These are phyloP conservation scores for Apodemia hepburni DNA, from an alignment of 2,888 invertebrate genomes.

Conservation along the genomic window DNA sequence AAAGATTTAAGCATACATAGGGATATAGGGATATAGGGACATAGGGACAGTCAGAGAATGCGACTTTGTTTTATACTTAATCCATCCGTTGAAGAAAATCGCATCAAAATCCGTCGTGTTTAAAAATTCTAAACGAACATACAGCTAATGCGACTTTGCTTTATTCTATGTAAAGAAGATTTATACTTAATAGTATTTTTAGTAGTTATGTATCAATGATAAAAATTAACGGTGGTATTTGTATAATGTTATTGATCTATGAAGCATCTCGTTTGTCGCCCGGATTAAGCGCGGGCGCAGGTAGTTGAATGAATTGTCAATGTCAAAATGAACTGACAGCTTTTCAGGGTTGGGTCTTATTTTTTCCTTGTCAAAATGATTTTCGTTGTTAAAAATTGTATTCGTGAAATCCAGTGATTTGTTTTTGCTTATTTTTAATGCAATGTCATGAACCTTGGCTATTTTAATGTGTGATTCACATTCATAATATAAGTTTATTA, in stretches of 20 bases:
- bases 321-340: conserved; percentile 61
- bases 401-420: neutral
- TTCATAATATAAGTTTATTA: neutral
- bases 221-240: conserved; percentile 14
- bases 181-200: too few species aligned
- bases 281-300: conserved; percentile 75
- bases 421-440: conserved; percentile 6
- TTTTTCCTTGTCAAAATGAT: conserved; percentile 10
- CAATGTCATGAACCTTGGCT: neutral
- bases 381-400: conserved; percentile 11
- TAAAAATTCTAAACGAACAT: too few species aligned
- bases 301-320: conserved; percentile 78
- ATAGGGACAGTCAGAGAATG: too few species aligned
- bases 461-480: neutral
- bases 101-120: too few species aligned
- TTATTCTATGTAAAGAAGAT: too few species aligned
- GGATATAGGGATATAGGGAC: too few species aligned
- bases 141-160: too few species aligned
- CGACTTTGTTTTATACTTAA: too few species aligned
- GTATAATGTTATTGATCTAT: conserved; percentile 40
- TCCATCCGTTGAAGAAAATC: too few species aligned
- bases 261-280: conserved; percentile 60
- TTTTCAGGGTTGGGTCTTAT: conserved; percentile 47
- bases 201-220: neutral
- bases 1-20: too few species aligned